phyloP scores from a whole-genome alignment of 1,140 invertebrate species.

The Megalopta genalis region DNA sequence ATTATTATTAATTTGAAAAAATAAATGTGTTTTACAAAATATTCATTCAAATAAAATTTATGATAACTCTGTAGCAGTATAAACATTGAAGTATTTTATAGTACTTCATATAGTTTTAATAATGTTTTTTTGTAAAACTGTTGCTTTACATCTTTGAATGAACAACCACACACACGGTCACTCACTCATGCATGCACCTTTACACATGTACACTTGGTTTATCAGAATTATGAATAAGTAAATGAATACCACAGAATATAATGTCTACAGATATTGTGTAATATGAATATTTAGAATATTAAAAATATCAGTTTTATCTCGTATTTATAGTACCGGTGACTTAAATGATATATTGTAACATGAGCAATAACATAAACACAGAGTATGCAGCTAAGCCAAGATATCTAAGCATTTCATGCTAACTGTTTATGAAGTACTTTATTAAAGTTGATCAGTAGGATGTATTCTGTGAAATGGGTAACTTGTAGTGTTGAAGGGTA shows the following conservation, averaged over 20 bases:
- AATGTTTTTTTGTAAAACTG: not conserved
- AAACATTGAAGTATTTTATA: not conserved
- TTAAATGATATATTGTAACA: constrained; percentile 21
- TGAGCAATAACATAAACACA: constrained; percentile 41
- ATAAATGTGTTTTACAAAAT: not conserved
- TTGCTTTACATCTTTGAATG: constrained; percentile 11
- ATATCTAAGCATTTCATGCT: constrained; percentile 45
- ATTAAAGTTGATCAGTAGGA: constrained; percentile 49
- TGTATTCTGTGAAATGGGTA: constrained; percentile 45
- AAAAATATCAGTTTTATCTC: not conserved
- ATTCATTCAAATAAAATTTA: constrained; percentile 50
- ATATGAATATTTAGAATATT: not conserved
- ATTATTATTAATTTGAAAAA: not conserved
- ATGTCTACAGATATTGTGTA: not conserved
- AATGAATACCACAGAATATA: constrained; percentile 16
- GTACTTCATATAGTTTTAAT: not conserved
- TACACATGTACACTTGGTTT: constrained; percentile 29
- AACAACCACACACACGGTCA: constrained; percentile 34
- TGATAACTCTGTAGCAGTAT: constrained; percentile 16
- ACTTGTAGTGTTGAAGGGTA: constrained; percentile 47
- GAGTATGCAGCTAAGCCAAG: constrained; percentile 45
- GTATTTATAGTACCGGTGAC: not conserved
- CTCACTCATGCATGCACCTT: constrained; percentile 36
- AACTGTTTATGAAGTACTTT: constrained; percentile 39
- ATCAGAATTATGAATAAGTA: constrained; percentile 12